Percentiles rank a stretch among this genome's conserved stretches.
These are phyloP conservation scores for Drosophila siamana DNA, from an alignment of 2,888 invertebrate genomes.

Conservation along the genomic window DNA sequence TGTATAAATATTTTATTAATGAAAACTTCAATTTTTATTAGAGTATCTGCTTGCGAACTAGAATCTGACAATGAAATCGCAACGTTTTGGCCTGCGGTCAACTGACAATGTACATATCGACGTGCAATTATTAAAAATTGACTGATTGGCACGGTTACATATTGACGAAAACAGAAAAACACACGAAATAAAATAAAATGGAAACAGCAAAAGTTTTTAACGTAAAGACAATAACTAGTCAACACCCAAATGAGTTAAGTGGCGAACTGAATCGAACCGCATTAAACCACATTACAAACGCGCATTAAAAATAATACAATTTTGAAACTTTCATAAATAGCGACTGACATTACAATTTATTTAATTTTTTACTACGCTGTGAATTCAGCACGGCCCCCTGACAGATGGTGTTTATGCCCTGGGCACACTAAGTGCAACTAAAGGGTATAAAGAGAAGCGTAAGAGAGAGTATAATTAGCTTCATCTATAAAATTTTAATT, in stretches of 20 bases:
- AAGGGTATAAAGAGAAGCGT: background rate
- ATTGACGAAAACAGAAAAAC: constrained; percentile 7
- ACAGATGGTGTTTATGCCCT: constrained; percentile 19
- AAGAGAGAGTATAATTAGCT: no score
- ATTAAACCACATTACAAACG: constrained; percentile 62
- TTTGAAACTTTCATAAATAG: constrained; percentile 68
- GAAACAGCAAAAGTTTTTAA: background rate
- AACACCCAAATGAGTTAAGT: constrained; percentile 71
- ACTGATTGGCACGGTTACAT: constrained; percentile 57
- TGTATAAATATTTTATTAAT: background rate
- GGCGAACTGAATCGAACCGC: constrained; percentile 54
- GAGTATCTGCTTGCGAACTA: constrained; percentile 31
- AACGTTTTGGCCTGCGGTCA: constrained; percentile 38
- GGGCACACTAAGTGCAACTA: background rate
- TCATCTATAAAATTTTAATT: no score
- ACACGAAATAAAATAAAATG: constrained; percentile 10
- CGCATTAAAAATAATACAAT: constrained; percentile 67
- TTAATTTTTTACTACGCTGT: constrained; percentile 16
- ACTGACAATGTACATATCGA: constrained; percentile 59
- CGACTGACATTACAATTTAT: constrained; percentile 57
- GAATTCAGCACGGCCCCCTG: background rate
- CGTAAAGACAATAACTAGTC: constrained; percentile 33
- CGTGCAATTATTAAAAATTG: constrained; percentile 69
- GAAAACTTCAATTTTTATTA: no score
- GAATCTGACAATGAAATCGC: background rate